Conservation (phyloP, 2,113 vertebrate species). For the Sardina pilchardus region DNA sequence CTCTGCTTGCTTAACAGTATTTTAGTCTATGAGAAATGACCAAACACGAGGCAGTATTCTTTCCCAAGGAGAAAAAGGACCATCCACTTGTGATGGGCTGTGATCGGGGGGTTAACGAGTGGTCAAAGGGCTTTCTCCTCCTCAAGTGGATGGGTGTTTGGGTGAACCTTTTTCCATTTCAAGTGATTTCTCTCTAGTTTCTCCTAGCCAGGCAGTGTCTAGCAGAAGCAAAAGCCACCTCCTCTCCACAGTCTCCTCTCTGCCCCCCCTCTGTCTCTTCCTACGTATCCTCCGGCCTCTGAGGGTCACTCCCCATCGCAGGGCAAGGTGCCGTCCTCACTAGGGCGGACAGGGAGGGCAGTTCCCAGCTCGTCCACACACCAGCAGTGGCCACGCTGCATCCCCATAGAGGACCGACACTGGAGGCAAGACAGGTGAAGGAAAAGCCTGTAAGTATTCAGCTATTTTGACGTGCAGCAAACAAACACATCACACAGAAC, state of each 20-base stretch:
- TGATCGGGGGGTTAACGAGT: constrained; percentile 17
- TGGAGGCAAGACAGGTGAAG: constrained; percentile 51
- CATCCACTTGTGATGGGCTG: constrained; percentile 34
- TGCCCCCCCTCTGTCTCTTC: constrained; percentile 54
- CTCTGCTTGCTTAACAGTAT: constrained; percentile 68
- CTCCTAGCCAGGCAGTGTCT: constrained; percentile 71
- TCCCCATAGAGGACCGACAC: constrained; percentile 81
- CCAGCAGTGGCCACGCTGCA: constrained; percentile 81
- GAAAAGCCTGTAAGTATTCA: neutral
- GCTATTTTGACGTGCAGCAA: neutral
- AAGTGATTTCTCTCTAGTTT: constrained; percentile 69
- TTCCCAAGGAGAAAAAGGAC: constrained; percentile 57
- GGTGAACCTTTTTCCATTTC: constrained; percentile 57
- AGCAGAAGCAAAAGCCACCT: constrained; percentile 65
- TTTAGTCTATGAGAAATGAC: constrained; percentile 67
- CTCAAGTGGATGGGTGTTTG: constrained; percentile 28
- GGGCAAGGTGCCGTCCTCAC: constrained; percentile 67
- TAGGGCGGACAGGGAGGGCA: constrained; percentile 58
- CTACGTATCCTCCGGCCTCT: constrained; percentile 64
- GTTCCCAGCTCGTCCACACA: constrained; percentile 77
- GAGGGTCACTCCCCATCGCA: constrained; percentile 73
- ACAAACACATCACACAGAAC: neutral
- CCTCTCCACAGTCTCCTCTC: constrained; percentile 53
- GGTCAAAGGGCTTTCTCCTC: constrained; percentile 39
- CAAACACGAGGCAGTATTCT: constrained; percentile 70